Percentiles rank a stretch among this genome's conserved stretches.
Evolutionary conservation across 2,888 invertebrate species (phyloP).

Genomic region (Achlya flavicornis): DNA sequence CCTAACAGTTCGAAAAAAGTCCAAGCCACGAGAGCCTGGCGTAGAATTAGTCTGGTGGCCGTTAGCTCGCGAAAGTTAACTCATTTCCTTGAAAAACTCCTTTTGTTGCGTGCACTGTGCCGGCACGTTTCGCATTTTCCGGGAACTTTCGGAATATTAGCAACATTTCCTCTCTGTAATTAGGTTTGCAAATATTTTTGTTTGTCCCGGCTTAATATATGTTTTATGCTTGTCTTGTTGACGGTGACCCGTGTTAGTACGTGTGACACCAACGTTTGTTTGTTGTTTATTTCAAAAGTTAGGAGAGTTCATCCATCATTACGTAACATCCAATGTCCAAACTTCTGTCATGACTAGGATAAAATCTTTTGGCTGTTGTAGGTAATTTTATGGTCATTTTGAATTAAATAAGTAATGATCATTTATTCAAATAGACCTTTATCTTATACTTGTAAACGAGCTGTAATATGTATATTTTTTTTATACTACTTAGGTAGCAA

Average conservation of each 20-base stretch:
- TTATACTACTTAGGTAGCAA: too few relatives aligned
- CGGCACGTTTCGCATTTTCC: constrained; percentile 62
- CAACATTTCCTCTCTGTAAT: constrained; percentile 64
- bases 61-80: constrained; percentile 64
- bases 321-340: not conserved
- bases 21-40: constrained; percentile 17
- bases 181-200: constrained; percentile 72
- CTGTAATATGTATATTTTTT: too few relatives aligned
- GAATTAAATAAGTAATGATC: too few relatives aligned
- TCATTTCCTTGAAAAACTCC: constrained; percentile 75
- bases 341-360: not conserved
- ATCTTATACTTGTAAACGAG: too few relatives aligned
- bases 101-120: constrained; percentile 58
- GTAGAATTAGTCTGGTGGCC: constrained; percentile 51
- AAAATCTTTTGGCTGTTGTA: too few relatives aligned
- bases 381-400: too few relatives aligned
- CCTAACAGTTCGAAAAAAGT: not conserved
- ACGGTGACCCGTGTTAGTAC: constrained; percentile 50
- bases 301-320: not conserved
- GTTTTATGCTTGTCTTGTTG: constrained; percentile 63
- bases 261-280: not conserved
- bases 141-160: constrained; percentile 60
- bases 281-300: not conserved
- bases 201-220: constrained; percentile 60
- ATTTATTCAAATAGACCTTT: too few relatives aligned